Evolutionary conservation across 2,797 vertebrate genomes (phyloP), one percentile per base, ranked within the genome.

Genomic region (Lithobates pipiens): DNA sequence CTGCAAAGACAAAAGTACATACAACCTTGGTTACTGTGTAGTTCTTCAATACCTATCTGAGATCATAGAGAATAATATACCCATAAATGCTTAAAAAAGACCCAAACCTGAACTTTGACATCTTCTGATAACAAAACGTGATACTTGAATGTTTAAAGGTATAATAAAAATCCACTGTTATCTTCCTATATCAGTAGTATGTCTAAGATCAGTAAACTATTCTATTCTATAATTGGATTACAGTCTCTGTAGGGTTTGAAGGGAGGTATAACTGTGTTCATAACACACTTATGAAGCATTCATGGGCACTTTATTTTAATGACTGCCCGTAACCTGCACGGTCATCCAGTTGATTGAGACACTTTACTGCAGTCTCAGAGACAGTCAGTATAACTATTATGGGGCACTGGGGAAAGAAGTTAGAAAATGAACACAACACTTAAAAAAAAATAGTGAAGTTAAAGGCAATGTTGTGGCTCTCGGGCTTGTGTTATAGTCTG

Each of bases 221-320:
- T 36, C 54, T 61, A 16, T 79, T 67, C 57, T 85, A 79, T 85
- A 85, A 78, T 68, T 85, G 69, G 36, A 18, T 85, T 85, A 85
- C 50, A 27, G 76, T 67, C 76, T 80, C 76, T 32, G 54, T 73
- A 67, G 83, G 61, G 61, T 74, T 65, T 76, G 44, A 34, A 85
- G 69, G 70, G 76, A 74, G 70, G 32, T 42, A 63, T 78, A 74
- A 67, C 54, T 73, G 67, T 6, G 76, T 72, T 57, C 65, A 70
- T 85, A 69, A 65, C 76, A 44, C 74, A n/a, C 83, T 72, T 71
- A 84, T 74, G 73, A 85, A 72, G 67, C 76, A 85, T 79, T 85
- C 83, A 85, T 85, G 83, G 83, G 68, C 76, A 85, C 83, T 79
- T 79, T 79, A 79, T 50, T 85, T 85, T 85, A 85, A 85, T 85